phyloP scores from a whole-genome alignment of 2,888 invertebrate species.

The Aphidoletes aphidimyza region DNA sequence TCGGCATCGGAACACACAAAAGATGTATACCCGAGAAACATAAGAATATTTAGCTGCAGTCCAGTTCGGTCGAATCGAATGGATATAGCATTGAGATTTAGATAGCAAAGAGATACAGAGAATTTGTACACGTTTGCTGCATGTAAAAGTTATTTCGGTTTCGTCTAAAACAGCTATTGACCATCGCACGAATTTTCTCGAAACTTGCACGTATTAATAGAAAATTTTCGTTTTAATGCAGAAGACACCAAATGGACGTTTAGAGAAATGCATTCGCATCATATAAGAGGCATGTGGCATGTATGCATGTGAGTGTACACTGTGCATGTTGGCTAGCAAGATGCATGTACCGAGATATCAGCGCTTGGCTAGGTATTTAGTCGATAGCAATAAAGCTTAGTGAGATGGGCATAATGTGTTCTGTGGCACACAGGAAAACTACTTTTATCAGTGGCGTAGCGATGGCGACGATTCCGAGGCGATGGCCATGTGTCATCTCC shows the following conservation, averaged over 20 bases:
- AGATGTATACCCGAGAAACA: conserved; percentile 33
- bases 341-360: background rate
- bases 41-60: conserved; percentile 53
- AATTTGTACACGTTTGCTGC: background rate
- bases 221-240: conserved; percentile 51
- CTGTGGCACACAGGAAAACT: conserved; percentile 34
- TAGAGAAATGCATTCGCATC: conserved; percentile 40
- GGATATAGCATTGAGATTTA: conserved; percentile 7
- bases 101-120: background rate
- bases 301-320: background rate
- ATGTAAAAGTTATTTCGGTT: conserved; percentile 48
- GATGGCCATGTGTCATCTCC: conserved; percentile 14
- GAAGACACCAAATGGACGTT: conserved; percentile 48
- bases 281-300: background rate
- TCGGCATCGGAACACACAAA: conserved; percentile 40
- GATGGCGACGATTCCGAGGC: conserved; percentile 31
- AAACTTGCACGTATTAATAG: conserved; percentile 39
- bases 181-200: conserved; percentile 29
- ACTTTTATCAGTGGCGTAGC: conserved; percentile 33
- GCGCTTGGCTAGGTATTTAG: conserved; percentile 10
- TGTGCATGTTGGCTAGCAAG: background rate
- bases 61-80: background rate
- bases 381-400: conserved; percentile 10
- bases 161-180: conserved; percentile 49
- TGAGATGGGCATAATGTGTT: background rate